A percentile compares a stretch with the other conserved stretches of the same genome.
phyloP scores from a whole-genome alignment of 1,140 invertebrate species.

The Drosophila kurseongensis region DNA sequence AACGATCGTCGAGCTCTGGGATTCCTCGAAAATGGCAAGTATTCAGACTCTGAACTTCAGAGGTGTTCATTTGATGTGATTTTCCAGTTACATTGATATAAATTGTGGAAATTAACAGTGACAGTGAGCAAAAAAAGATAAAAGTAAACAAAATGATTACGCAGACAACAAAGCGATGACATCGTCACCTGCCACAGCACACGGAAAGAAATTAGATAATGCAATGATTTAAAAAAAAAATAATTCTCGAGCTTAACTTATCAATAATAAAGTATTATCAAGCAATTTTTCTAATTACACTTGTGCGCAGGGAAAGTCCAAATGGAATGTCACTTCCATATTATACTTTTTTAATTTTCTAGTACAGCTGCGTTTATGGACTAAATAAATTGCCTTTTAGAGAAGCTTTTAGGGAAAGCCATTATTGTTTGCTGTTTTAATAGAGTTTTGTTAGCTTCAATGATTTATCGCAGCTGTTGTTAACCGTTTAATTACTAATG shows the following conservation, averaged over 20 bases:
- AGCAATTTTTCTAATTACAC: background rate
- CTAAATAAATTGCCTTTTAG: background rate
- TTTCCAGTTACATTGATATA: conserved; percentile 49
- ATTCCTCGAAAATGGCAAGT: conserved; percentile 6
- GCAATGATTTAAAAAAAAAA: background rate
- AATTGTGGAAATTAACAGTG: conserved; percentile 39
- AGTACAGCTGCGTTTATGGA: too few species aligned
- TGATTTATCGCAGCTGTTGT: too few species aligned
- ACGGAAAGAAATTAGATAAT: conserved; percentile 21
- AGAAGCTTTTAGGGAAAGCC: too few species aligned
- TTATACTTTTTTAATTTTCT: background rate
- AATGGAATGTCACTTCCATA: background rate
- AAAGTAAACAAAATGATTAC: conserved; percentile 80
- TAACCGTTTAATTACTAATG: too few species aligned
- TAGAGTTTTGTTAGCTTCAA: too few species aligned
- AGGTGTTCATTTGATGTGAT: conserved; percentile 6
- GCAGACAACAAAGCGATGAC: conserved; percentile 62
- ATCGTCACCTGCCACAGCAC: conserved; percentile 27
- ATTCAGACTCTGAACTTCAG: background rate
- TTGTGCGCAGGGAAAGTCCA: background rate
- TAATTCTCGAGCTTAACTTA: background rate
- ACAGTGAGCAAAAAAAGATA: conserved; percentile 38
- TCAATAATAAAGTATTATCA: conserved; percentile 2
- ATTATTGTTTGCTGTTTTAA: too few species aligned
- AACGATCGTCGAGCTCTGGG: background rate